Conservation (phyloP, 2,797 vertebrate species). For the Pagetopsis macropterus region DNA sequence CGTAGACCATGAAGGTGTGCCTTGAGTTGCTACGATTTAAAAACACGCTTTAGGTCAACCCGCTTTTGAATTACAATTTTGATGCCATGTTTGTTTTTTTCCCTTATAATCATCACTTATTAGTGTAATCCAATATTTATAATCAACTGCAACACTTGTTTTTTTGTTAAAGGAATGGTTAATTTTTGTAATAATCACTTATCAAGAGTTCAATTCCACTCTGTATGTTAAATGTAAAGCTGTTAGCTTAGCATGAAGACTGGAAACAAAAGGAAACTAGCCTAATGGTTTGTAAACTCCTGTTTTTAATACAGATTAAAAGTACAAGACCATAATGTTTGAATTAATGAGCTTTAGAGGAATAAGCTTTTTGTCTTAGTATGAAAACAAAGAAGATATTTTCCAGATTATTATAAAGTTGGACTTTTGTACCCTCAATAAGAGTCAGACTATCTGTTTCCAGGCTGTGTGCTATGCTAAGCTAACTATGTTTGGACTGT, state of each 20-base stretch:
- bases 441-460: background rate
- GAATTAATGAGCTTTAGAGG: background rate
- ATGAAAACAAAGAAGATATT: too few relatives aligned
- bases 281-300: background rate
- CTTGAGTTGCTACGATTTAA: slow-evolving; percentile 86
- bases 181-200: slow-evolving; percentile 10
- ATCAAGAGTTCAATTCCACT: background rate
- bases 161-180: slow-evolving; percentile 27
- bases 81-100: slow-evolving; percentile 74
- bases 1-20: slow-evolving; percentile 89
- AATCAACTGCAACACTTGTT: slow-evolving; percentile 33
- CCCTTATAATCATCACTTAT: slow-evolving; percentile 66
- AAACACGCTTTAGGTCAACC: slow-evolving; percentile 74
- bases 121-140: slow-evolving; percentile 44
- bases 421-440: too few relatives aligned
- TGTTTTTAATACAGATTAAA: background rate
- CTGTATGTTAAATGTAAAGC: background rate
- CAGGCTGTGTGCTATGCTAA: too few relatives aligned
- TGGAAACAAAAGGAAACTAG: slow-evolving; percentile 10
- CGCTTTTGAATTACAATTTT: slow-evolving; percentile 63
- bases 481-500: background rate
- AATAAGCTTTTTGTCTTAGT: too few relatives aligned
- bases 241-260: slow-evolving; percentile 27
- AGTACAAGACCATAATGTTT: background rate
- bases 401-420: too few relatives aligned